Evolutionary conservation across 2,797 vertebrate genomes (phyloP).

Genomic region (Sciurus vulgaris): DNA sequence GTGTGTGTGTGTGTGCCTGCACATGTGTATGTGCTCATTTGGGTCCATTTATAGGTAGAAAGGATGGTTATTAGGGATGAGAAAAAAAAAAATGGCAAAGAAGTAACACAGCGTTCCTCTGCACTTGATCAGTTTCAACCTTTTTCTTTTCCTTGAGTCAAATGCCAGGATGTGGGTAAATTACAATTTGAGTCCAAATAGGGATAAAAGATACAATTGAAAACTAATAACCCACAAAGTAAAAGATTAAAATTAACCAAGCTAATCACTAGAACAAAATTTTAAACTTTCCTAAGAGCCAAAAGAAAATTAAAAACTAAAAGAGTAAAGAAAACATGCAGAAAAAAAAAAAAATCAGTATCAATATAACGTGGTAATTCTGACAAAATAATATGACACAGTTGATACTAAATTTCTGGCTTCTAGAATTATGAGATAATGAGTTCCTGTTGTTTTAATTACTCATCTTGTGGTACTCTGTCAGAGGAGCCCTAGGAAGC

Average conservation of each 20-base stretch:
- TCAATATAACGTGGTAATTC: not conserved
- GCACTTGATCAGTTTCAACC: not conserved
- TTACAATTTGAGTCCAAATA: not conserved
- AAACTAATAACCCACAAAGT: not conserved
- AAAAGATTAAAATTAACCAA: not conserved
- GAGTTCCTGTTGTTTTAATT: too few species aligned
- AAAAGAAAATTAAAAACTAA: not conserved
- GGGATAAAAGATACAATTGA: not conserved
- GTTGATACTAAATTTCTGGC: not conserved
- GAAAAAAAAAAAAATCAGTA: not conserved
- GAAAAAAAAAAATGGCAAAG: not conserved
- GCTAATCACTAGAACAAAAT: not conserved
- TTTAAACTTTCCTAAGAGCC: not conserved
- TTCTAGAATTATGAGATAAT: not conserved
- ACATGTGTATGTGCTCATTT: not conserved
- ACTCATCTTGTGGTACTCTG: not conserved
- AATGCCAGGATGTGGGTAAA: not conserved
- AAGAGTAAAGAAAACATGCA: not conserved
- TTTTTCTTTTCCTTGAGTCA: not conserved
- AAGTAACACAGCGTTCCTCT: not conserved
- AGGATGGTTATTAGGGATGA: not conserved
- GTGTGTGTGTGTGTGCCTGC: rapidly evolving
- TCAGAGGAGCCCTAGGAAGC: not conserved
- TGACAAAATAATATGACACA: not conserved
- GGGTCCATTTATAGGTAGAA: not conserved